Conservation (phyloP, 2,113 vertebrate genomes). For the Melanotaenia duboulayi region DNA sequence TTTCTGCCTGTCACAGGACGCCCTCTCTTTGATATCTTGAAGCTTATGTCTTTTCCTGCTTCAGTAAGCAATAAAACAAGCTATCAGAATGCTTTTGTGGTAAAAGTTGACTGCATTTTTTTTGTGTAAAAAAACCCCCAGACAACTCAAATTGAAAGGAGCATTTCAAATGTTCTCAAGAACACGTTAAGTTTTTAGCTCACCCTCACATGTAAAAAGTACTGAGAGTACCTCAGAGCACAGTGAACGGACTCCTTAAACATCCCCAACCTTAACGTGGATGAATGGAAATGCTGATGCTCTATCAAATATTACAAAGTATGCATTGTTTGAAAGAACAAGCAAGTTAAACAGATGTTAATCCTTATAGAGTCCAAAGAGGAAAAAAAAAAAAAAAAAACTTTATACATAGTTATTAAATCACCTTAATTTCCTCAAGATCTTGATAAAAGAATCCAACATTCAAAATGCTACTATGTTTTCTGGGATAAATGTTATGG, state of each 20-base stretch:
- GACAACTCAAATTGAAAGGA: conserved; percentile 5
- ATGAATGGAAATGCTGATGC: neutral
- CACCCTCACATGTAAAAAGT: conserved; percentile 1
- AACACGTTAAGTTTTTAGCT: neutral
- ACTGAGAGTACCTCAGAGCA: conserved; percentile 20
- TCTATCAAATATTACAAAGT: neutral
- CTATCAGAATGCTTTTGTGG: conserved; percentile 45
- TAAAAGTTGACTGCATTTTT: conserved; percentile 47
- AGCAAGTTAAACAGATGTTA: neutral
- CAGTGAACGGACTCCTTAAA: neutral
- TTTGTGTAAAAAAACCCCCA: neutral
- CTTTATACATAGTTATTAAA: neutral
- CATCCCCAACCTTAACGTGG: neutral
- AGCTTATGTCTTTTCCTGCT: conserved; percentile 60
- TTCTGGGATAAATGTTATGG: neutral
- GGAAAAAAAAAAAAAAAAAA: neutral
- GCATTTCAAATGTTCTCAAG: neutral
- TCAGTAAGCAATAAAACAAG: conserved; percentile 54
- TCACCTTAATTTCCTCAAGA: neutral
- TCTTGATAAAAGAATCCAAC: neutral
- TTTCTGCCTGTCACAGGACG: conserved; percentile 72
- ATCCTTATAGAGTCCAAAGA: neutral
- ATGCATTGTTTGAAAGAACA: neutral
- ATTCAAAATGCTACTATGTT: neutral
- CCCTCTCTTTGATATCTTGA: conserved; percentile 66